These are phyloP conservation scores for Stenodema calcarata DNA, from an alignment of 2,888 invertebrate genomes.

Conservation along the genomic window DNA sequence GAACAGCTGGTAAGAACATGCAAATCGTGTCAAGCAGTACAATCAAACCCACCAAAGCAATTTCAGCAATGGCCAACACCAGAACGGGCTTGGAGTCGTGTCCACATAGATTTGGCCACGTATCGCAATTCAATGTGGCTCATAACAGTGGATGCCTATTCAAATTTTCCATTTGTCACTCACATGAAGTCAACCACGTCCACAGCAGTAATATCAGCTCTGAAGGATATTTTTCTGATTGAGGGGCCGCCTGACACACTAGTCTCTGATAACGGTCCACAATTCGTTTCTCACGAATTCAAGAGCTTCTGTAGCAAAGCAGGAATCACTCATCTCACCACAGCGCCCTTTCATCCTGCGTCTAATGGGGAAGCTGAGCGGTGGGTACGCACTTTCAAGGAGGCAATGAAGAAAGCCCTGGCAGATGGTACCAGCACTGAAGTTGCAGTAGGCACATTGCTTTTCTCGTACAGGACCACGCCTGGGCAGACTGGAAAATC, in stretches of 20 bases:
- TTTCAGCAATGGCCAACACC: not conserved
- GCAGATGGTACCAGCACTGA: not conserved
- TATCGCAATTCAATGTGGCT: not conserved
- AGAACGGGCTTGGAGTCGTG: not conserved
- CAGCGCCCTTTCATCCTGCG: not conserved
- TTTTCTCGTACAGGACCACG: not conserved
- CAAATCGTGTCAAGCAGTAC: not conserved
- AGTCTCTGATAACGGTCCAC: not conserved
- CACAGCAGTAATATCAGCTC: not conserved
- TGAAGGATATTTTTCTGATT: not conserved
- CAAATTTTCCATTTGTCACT: not conserved
- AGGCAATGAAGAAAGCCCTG: not conserved
- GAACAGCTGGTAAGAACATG: not conserved
- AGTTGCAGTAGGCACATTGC: not conserved
- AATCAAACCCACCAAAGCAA: not conserved
- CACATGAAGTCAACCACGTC: not conserved
- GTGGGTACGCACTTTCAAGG: not conserved
- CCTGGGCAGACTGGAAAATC: not conserved
- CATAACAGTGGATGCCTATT: not conserved
- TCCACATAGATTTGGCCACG: not conserved
- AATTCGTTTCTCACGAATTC: too few species aligned
- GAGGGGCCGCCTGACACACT: not conserved
- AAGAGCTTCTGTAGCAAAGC: not conserved
- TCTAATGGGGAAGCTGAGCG: conserved; percentile 12
- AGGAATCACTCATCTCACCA: not conserved